Evolutionary conservation across 2,797 vertebrate species (phyloP), one percentile per base, ranked within the genome.

Genomic region (Crypturellus tataupa): DNA sequence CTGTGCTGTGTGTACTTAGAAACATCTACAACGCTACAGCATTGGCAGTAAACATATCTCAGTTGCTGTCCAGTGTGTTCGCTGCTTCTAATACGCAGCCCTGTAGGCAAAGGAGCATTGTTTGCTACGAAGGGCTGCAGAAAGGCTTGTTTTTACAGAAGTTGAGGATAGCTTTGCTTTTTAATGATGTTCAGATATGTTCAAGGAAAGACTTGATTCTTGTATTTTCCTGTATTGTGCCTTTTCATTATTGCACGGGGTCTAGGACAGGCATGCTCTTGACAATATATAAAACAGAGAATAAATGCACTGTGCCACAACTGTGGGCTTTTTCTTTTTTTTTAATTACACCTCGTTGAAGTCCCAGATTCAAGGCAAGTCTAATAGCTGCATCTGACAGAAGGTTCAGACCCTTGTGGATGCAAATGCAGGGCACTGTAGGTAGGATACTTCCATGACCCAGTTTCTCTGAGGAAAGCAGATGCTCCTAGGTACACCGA

Each of bases 141-240:
- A 73, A 90, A 73, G 35, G 16, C 46, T 84, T 70, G 67, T 27
- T 31, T 92, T 85, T 46, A 63, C 1, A 0, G 15, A 72, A 49
- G 33, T 23, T 68, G 59, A 79, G 40, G 44, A 21, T 72, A 51
- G 12, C 29, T 69, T 79, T 24, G 24, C 29, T 42, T 62, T 70
- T 12, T 2, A 64, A 87, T 13, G 2, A 53, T 59, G 37, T 15
- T 70, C 15, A 58, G 39, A 31, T 90, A 81, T 16, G 21, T 51
- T 72, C 77, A 76, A 75, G 11, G 27, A 81, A 82, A 89, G 35
- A 17, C 4, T 94, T 89, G 17, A 31, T 93, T 89, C 56, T 21
- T 68, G 37, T 73, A 65, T 71, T 70, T 93, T 89, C 56, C 17
- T 68, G 37, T 73, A 63, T 71, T 70, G 40, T 17, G 49, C 80